Evolutionary conservation across 2,888 invertebrate species (phyloP).

Genomic region (Lacanobia oleracea): DNA sequence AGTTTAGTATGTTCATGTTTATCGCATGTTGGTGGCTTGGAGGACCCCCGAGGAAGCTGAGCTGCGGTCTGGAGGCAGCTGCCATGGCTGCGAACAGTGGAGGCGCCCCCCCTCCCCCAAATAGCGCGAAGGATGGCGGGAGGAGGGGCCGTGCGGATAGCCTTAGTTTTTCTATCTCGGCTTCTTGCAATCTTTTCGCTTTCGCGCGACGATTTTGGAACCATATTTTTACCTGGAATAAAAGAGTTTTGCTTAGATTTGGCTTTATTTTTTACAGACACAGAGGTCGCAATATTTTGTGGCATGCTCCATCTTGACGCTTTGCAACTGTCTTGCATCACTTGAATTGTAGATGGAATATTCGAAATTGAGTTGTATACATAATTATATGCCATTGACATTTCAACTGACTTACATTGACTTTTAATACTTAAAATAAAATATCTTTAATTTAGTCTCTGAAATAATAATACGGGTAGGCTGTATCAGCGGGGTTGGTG

Average conservation of each 20-base stretch:
- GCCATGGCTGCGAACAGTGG: constrained; percentile 93
- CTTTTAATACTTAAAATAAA: no score
- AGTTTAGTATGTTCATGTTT: constrained; percentile 90
- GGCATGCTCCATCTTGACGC: no score
- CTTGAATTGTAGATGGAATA: no score
- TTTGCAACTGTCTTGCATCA: no score
- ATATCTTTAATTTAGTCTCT: no score
- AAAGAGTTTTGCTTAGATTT: constrained; percentile 10
- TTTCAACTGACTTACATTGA: no score
- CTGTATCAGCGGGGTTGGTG: no score
- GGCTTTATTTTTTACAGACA: background rate
- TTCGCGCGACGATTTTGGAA: constrained; percentile 98
- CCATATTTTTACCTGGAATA: constrained; percentile 96
- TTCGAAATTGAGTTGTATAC: no score
- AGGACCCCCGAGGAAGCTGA: constrained; percentile 90
- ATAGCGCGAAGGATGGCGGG: constrained; percentile 93
- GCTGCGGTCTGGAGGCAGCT: constrained; percentile 92
- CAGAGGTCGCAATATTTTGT: background rate
- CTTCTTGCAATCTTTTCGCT: constrained; percentile 98
- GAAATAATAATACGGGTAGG: no score
- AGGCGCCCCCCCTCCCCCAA: constrained; percentile 92
- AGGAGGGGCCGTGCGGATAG: constrained; percentile 95
- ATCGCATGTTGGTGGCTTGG: constrained; percentile 90
- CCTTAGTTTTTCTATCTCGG: constrained; percentile 97
- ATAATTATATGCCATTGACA: background rate